These are phyloP conservation scores for Spizaetus ornatus DNA, from an alignment of 2,113 vertebrate species.

Conservation along the genomic window DNA sequence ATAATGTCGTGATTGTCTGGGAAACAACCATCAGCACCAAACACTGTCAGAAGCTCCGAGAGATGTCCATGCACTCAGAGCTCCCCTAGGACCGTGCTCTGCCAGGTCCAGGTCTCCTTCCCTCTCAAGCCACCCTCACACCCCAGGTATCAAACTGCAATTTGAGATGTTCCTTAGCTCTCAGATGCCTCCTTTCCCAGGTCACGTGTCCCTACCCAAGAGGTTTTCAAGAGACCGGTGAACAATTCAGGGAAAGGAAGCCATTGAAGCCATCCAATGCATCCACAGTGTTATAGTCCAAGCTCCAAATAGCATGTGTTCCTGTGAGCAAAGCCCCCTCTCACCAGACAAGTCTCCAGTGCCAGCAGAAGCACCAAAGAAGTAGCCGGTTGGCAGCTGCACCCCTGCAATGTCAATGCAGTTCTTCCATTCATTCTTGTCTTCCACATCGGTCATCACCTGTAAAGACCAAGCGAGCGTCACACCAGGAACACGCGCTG, in stretches of 20 bases:
- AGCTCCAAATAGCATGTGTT: not conserved
- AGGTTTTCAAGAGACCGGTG: not conserved
- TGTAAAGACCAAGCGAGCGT: not conserved
- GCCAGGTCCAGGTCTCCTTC: not conserved
- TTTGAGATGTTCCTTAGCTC: not conserved
- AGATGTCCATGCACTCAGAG: not conserved
- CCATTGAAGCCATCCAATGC: not conserved
- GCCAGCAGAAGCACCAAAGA: slow-evolving; percentile 93
- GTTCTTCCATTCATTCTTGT: slow-evolving; percentile 96
- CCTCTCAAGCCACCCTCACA: not conserved
- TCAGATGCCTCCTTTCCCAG: not conserved
- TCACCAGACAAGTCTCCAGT: slow-evolving; percentile 96
- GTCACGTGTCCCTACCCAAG: not conserved
- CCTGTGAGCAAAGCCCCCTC: not conserved
- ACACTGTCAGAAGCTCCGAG: not conserved
- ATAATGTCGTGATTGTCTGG: slow-evolving; percentile 97
- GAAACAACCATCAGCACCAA: not conserved
- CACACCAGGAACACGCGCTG: accelerated
- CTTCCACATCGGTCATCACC: slow-evolving; percentile 95
- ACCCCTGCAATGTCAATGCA: slow-evolving; percentile 95
- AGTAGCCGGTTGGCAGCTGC: slow-evolving; percentile 94
- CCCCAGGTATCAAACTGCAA: not conserved
- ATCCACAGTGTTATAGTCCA: not conserved
- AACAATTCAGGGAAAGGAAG: not conserved
- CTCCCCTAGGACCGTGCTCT: not conserved